A percentile compares a stretch with the other conserved stretches of the same genome.
These are phyloP conservation scores for Arctocebus calabarensis DNA, from an alignment of 2,797 vertebrate species.

Conservation along the genomic window DNA sequence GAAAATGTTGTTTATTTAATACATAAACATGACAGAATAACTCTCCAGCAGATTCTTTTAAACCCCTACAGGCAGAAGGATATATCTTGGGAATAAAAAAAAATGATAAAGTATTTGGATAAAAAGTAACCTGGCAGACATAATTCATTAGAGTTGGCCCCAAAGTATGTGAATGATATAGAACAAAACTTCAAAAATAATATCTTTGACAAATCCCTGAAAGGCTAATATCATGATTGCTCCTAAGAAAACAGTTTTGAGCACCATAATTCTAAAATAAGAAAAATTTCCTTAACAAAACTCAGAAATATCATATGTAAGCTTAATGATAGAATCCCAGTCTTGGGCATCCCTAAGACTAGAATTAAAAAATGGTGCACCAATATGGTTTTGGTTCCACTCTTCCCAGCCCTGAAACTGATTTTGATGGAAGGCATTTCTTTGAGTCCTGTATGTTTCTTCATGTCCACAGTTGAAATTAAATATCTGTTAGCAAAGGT, in stretches of 20 bases:
- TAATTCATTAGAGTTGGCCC: slow-evolving; percentile 61
- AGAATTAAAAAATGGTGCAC: background rate
- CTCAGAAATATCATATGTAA: background rate
- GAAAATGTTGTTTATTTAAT: slow-evolving; percentile 11
- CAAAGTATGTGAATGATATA: background rate
- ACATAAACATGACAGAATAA: slow-evolving; percentile 12
- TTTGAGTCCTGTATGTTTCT: background rate
- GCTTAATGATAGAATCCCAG: background rate
- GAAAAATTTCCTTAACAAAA: slow-evolving; percentile 48
- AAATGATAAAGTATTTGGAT: slow-evolving; percentile 33
- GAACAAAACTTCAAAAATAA: background rate
- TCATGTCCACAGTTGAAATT: background rate
- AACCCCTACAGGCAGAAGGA: slow-evolving; percentile 49
- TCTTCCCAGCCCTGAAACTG: background rate
- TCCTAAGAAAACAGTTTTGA: slow-evolving; percentile 18
- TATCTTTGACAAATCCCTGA: background rate
- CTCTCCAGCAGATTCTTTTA: background rate
- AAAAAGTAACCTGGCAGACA: background rate
- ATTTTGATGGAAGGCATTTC: background rate
- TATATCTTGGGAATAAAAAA: slow-evolving; percentile 61
- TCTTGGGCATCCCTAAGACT: background rate
- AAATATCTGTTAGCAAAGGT: slow-evolving; percentile 13
- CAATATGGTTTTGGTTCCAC: background rate
- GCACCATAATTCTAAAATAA: slow-evolving; percentile 17
- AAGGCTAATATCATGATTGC: slow-evolving; percentile 43